Evolutionary conservation across 2,888 invertebrate genomes (phyloP), one percentile per base, ranked within the genome.

Genomic region (Coelinius sp.): DNA sequence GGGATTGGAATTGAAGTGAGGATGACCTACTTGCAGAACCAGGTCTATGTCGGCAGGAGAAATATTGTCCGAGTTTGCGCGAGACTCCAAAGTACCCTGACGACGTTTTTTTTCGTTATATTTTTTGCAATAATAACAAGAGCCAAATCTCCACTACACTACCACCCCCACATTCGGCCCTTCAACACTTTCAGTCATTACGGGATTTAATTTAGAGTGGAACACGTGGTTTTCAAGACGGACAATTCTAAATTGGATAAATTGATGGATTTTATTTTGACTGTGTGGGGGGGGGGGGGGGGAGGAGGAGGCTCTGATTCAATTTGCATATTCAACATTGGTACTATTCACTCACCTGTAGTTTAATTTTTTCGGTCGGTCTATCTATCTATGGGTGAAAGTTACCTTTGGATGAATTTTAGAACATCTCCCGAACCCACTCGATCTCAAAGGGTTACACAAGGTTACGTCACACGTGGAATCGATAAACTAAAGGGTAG

Each of bases 1-100:
- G 41, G 59, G 69, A 73, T 86, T 79, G 85, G 84, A 85, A 89
- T 87, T 94, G 94, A 94, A 64, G 86, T 78, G 85, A 86, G 87
- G 89, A 88, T 94, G 95, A 94, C 95, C 95, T 92, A 95, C 94
- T 95, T 95, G 94, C 93, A 92, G 93, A 94, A 94, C 94, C 94
- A 94, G 94, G 94, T 94, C 94, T 94, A 95, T 95, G 94, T 94
- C 87, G 87, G 86, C 86, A 79, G 87, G 78, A 85, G 79, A 86
- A 86, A 83, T 86, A 86, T 87, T 86, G 86, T 86, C 88, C 83
- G 79, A 62, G 64, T 71, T 70, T 74, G 70, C 70, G 76, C 68
- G 73, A 72, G 71, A 73, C 56, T 76, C 71, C 71, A 70, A 73
- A 59, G 66, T 66, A 66, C 44, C 65, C 1, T 59, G 67, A 59